Evolutionary conservation across 2,113 vertebrate genomes (phyloP).

Genomic region (Neolamprologus hecqui): DNA sequence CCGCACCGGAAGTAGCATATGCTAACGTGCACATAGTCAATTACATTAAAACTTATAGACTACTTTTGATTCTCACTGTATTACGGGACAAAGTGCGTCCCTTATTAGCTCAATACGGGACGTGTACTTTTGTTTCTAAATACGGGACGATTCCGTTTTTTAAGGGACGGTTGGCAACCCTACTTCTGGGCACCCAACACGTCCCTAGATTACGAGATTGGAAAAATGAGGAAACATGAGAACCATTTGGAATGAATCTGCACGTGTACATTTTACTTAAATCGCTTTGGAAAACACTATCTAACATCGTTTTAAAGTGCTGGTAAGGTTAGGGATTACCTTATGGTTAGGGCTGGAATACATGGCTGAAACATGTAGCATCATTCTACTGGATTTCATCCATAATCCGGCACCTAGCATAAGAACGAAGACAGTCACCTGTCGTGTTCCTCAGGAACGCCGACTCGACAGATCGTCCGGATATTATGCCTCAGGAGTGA

Average conservation of each 20-base stretch:
- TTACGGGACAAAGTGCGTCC: no score
- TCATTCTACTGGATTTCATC: not conserved
- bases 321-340: accelerated
- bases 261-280: not conserved
- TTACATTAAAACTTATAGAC: no score
- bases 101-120: no score
- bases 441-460: not conserved
- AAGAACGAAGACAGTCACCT: accelerated
- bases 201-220: not conserved
- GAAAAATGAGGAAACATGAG: not conserved
- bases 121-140: no score
- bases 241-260: not conserved
- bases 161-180: no score
- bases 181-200: not conserved
- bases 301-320: not conserved
- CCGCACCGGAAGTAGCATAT: no score
- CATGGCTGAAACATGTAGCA: not conserved
- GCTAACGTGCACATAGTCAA: no score
- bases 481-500: not conserved
- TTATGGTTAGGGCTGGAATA: not conserved
- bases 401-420: accelerated
- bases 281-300: not conserved
- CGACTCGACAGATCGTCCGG: not conserved
- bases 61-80: no score
- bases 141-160: no score